Percentiles rank a stretch among this genome's conserved stretches.
Conservation (phyloP, 2,888 invertebrate genomes). For the Hydropsyche betteni region DNA sequence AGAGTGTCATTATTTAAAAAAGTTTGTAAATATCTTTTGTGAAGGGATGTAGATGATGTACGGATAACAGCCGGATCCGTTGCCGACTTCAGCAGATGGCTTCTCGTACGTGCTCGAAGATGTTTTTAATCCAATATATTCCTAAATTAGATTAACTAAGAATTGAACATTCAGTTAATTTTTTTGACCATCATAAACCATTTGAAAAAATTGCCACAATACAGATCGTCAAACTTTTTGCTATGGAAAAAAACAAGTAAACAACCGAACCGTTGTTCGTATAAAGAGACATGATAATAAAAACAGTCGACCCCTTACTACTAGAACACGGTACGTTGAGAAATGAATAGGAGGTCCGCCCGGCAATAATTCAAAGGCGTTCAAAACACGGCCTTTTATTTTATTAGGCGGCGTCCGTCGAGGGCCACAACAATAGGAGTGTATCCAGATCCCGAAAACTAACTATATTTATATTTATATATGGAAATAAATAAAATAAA, state of each 20-base stretch:
- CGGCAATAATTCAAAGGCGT: constrained; percentile 36
- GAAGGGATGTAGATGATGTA: constrained; percentile 1
- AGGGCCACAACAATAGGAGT: constrained; percentile 22
- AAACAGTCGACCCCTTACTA: constrained; percentile 16
- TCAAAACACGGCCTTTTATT: constrained; percentile 34
- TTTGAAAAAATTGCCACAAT: too few species aligned
- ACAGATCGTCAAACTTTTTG: too few species aligned
- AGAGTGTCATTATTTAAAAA: too few species aligned
- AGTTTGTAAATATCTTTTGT: too few species aligned
- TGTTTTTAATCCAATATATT: too few species aligned
- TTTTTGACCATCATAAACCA: too few species aligned
- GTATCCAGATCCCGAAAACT: constrained; percentile 11
- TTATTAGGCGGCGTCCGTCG: constrained; percentile 37
- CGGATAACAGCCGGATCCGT: neutral
- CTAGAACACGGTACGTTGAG: neutral
- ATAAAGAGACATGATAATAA: constrained; percentile 13
- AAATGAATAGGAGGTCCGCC: constrained; percentile 12
- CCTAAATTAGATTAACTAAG: too few species aligned
- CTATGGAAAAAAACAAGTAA: too few species aligned
- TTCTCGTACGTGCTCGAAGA: too few species aligned
- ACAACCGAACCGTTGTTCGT: too few species aligned
- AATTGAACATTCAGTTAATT: too few species aligned
- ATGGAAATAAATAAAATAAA: constrained; percentile 1
- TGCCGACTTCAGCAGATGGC: constrained; percentile 23
- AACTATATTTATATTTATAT: neutral